These are phyloP conservation scores for Girardinus metallicus DNA, from an alignment of 2,797 vertebrate species.

Conservation along the genomic window DNA sequence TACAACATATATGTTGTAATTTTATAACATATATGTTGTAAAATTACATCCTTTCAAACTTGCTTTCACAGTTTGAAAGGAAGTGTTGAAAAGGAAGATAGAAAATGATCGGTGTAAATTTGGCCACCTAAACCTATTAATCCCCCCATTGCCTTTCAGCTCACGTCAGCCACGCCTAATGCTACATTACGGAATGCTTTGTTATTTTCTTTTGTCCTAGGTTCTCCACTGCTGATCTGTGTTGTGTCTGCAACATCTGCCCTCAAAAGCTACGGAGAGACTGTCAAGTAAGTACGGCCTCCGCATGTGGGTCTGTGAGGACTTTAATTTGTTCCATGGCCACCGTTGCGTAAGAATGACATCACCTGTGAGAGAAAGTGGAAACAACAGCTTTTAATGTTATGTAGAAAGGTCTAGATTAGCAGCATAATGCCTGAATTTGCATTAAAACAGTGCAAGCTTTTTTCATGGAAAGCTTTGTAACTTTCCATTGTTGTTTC, in stretches of 20 bases:
- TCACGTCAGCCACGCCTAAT: not conserved
- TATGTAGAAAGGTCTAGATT: slow-evolving; percentile 24
- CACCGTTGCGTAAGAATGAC: slow-evolving; percentile 38
- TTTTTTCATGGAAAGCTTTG: not conserved
- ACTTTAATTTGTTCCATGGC: slow-evolving; percentile 11
- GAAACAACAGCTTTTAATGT: slow-evolving; percentile 21
- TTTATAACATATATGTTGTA: not conserved
- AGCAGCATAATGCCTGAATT: slow-evolving; percentile 30
- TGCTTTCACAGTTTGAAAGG: not conserved
- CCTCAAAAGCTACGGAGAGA: slow-evolving; percentile 87
- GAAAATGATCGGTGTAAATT: not conserved
- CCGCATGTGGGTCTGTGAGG: not conserved
- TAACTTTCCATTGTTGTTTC: slow-evolving; percentile 54
- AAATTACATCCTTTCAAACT: too few species aligned
- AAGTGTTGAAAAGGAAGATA: too few species aligned
- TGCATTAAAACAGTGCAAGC: slow-evolving; percentile 18
- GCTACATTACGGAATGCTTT: slow-evolving; percentile 9
- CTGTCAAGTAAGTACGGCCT: slow-evolving; percentile 84
- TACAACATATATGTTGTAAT: not conserved
- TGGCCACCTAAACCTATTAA: not conserved
- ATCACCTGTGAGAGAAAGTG: slow-evolving; percentile 42
- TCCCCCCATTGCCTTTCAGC: too few species aligned
- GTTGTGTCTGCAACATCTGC: slow-evolving; percentile 86
- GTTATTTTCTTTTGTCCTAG: slow-evolving; percentile 70
- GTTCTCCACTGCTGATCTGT: slow-evolving; percentile 90